phyloP scores from a whole-genome alignment of 2,797 vertebrate genomes.

The Clarias laeviceps region DNA sequence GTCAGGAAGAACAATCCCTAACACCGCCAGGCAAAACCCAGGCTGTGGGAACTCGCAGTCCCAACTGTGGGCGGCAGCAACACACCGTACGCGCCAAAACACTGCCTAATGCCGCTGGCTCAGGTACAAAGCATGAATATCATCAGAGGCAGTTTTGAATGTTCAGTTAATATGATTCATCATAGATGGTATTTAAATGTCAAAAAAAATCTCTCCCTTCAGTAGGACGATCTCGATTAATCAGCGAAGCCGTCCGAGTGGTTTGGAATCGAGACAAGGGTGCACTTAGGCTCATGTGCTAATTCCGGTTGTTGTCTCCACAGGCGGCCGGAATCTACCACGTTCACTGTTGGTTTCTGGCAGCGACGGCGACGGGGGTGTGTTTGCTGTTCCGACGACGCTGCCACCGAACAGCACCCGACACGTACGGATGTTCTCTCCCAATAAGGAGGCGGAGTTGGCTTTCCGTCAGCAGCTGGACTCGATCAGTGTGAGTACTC shows the following conservation, averaged over 20 bases:
- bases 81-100: constrained; percentile 79
- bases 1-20: constrained; percentile 84
- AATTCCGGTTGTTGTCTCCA: not conserved
- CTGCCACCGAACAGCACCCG: constrained; percentile 93
- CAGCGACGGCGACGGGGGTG: constrained; percentile 81
- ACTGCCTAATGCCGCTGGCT: constrained; percentile 70
- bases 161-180: not conserved
- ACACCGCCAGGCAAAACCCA: constrained; percentile 86
- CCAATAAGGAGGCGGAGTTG: constrained; percentile 90
- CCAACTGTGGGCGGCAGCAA: constrained; percentile 84
- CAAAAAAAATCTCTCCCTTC: not conserved
- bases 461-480: constrained; percentile 92
- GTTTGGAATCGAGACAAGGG: not conserved
- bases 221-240: not conserved
- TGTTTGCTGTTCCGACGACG: constrained; percentile 94
- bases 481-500: constrained; percentile 87
- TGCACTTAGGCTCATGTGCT: not conserved
- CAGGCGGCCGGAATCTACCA: constrained; percentile 84
- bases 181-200: constrained; percentile 17
- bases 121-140: constrained; percentile 68
- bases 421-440: constrained; percentile 89
- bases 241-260: not conserved
- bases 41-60: constrained; percentile 81
- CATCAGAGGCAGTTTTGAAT: not conserved
- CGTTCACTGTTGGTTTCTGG: constrained; percentile 83